A percentile compares a stretch with the other conserved stretches of the same genome.
Evolutionary conservation across 2,888 invertebrate genomes (phyloP).

Genomic region (Papilio gigon): DNA sequence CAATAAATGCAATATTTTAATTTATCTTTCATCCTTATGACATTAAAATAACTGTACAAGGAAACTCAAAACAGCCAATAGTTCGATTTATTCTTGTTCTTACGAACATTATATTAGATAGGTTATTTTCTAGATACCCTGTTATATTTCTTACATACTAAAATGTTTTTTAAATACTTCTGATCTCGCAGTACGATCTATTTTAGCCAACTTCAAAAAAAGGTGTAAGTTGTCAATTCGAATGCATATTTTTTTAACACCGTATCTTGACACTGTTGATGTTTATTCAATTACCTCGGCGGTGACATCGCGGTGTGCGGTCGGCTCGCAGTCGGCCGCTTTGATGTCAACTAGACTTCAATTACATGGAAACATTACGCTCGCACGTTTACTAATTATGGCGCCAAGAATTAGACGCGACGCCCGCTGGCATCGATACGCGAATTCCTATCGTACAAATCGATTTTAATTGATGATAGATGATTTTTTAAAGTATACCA

Average conservation of each 20-base stretch:
- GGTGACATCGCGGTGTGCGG: constrained; percentile 3
- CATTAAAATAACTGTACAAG: not conserved
- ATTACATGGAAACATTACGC: constrained; percentile 28
- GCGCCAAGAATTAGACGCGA: constrained; percentile 21
- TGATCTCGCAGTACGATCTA: not conserved
- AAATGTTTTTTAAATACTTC: not conserved
- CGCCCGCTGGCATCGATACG: constrained; percentile 20
- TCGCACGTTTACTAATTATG: constrained; percentile 28
- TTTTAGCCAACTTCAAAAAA: not conserved
- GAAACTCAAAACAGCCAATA: too few relatives aligned
- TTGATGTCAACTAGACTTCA: constrained; percentile 26
- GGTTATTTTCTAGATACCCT: not conserved
- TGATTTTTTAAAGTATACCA: constrained; percentile 1
- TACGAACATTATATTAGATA: too few relatives aligned
- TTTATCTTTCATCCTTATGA: not conserved
- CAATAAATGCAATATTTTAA: not conserved
- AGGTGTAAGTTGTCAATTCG: not conserved
- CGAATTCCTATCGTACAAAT: constrained; percentile 3
- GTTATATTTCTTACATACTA: not conserved
- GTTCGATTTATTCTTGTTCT: too few relatives aligned
- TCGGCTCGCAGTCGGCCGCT: constrained; percentile 4
- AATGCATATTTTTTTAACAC: not conserved
- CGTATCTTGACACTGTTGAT: not conserved
- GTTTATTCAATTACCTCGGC: constrained; percentile 13
- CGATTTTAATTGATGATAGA: constrained; percentile 19